A percentile compares a stretch with the other conserved stretches of the same genome.
Evolutionary conservation across 2,888 invertebrate genomes (phyloP).

Genomic region (Andrena hattorfiana): DNA sequence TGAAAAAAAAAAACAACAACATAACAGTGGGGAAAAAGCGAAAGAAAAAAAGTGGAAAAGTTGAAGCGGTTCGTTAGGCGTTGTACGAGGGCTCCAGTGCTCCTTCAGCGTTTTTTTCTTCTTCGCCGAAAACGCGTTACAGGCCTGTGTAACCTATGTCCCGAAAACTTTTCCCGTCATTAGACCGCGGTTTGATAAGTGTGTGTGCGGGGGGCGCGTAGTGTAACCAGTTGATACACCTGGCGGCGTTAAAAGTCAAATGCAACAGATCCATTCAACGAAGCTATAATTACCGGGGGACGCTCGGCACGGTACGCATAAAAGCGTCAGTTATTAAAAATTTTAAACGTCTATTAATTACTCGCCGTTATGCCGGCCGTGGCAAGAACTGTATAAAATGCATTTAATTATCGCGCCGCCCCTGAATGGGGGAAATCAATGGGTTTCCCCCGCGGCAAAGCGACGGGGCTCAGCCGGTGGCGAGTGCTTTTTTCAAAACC

Average conservation of each 20-base stretch:
- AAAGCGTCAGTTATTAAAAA: constrained; percentile 83
- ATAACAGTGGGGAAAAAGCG: not conserved
- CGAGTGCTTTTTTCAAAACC: constrained; percentile 76
- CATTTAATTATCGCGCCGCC: constrained; percentile 80
- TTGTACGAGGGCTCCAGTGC: constrained; percentile 1
- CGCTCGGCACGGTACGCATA: constrained; percentile 73
- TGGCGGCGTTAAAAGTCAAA: constrained; percentile 80
- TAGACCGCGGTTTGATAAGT: constrained; percentile 74
- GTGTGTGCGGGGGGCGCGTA: constrained; percentile 61
- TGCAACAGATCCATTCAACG: constrained; percentile 81
- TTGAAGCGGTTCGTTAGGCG: constrained; percentile 40
- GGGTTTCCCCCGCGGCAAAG: constrained; percentile 76
- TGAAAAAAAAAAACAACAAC: not conserved
- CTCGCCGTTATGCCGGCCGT: constrained; percentile 76
- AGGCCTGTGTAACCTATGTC: constrained; percentile 38
- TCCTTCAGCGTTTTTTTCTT: constrained; percentile 32
- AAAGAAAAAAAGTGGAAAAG: not conserved
- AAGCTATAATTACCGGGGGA: constrained; percentile 78
- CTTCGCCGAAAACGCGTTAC: constrained; percentile 33
- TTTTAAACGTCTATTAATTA: constrained; percentile 83
- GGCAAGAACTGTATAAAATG: constrained; percentile 78
- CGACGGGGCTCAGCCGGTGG: constrained; percentile 63
- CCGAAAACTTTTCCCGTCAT: constrained; percentile 72
- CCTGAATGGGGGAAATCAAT: constrained; percentile 82
- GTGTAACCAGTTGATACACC: constrained; percentile 73